phyloP scores from a whole-genome alignment of 1,140 invertebrate species.

The Diplogasteroides magnus region DNA sequence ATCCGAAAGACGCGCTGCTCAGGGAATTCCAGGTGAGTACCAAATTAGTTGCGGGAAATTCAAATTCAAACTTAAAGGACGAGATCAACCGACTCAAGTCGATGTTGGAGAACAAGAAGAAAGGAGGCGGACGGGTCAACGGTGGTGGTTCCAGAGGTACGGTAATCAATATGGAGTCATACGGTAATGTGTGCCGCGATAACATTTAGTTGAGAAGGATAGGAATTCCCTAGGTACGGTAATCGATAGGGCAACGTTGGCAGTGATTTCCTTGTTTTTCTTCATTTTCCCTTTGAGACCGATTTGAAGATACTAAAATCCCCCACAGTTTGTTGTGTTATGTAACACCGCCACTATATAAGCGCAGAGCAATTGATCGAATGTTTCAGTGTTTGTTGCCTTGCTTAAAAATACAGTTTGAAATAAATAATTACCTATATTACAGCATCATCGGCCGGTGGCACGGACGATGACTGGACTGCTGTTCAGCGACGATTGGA shows the following conservation, averaged over 20 bases:
- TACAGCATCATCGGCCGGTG: conserved; percentile 10
- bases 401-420: no score
- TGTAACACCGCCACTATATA: no score
- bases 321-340: no score
- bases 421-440: conserved; percentile 7
- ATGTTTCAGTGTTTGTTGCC: no score
- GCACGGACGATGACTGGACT: conserved; percentile 57
- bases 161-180: no score
- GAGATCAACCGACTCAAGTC: conserved; percentile 41
- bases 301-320: no score
- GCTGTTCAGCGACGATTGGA: conserved; percentile 60
- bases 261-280: no score
- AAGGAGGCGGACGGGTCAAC: conserved; percentile 47
- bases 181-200: not conserved
- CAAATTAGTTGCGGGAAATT: not conserved
- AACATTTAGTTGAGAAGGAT: conserved; percentile 10
- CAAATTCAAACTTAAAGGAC: conserved; percentile 24
- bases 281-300: no score
- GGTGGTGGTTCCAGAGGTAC: no score
- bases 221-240: conserved; percentile 22
- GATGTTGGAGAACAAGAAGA: conserved; percentile 55
- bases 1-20: conserved; percentile 83
- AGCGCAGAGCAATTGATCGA: no score
- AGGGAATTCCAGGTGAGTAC: conserved; percentile 74
- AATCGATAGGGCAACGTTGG: no score